Conservation (phyloP, 2,888 invertebrate species). For the Chaetogeoica ovagalla region DNA sequence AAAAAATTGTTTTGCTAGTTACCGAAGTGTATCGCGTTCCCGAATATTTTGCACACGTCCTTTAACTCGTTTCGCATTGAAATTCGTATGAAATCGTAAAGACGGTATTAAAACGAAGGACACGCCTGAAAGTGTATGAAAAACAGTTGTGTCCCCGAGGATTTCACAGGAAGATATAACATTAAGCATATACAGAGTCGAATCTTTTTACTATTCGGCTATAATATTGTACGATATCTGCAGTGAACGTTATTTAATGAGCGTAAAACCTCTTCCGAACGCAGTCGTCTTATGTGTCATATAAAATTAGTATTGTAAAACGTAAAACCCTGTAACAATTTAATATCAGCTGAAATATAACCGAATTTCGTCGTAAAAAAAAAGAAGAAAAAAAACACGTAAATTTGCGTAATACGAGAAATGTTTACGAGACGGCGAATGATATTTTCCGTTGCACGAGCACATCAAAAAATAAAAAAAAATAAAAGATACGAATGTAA, state of each 20-base stretch:
- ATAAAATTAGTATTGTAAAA: slow-evolving; percentile 16
- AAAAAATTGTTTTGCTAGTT: neutral
- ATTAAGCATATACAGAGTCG: no score
- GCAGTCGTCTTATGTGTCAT: neutral
- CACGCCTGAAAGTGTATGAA: no score
- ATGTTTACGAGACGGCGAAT: neutral
- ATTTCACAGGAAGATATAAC: neutral
- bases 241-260: slow-evolving; percentile 8
- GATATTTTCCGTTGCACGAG: neutral
- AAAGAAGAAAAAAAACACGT: neutral
- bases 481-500: slow-evolving; percentile 2
- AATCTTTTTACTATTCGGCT: neutral
- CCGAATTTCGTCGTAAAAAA: neutral
- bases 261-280: neutral
- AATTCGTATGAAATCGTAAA: no score
- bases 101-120: no score
- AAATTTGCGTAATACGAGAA: neutral
- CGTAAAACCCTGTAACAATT: neutral
- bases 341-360: neutral
- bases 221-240: neutral
- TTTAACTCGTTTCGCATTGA: neutral
- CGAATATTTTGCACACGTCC: slow-evolving; percentile 19
- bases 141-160: neutral
- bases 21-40: slow-evolving; percentile 33
- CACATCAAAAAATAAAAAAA: neutral